Percentiles rank a stretch among this genome's conserved stretches.
Conservation (phyloP, 2,888 invertebrate species). For the Drosophila pseudotakahashii region DNA sequence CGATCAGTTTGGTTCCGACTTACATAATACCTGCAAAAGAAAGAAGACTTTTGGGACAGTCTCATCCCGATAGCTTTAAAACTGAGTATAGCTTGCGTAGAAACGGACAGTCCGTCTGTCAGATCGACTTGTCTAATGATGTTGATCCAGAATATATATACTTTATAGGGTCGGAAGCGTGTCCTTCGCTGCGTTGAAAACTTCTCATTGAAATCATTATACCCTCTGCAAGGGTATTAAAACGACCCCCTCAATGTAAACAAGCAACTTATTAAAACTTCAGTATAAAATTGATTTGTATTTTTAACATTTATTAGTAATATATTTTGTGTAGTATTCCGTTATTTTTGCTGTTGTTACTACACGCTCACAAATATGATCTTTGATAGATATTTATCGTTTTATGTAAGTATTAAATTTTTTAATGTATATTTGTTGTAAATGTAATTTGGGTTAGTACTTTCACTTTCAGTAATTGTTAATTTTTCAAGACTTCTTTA, state of each 20-base stretch:
- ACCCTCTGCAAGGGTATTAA: too few relatives aligned
- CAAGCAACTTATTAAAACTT: not conserved
- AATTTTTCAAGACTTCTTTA: constrained; percentile 7
- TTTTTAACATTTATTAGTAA: constrained; percentile 74
- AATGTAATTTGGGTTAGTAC: constrained; percentile 25
- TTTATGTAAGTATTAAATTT: constrained; percentile 16
- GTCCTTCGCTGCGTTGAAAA: too few relatives aligned
- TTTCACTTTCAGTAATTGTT: constrained; percentile 5
- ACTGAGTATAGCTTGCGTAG: too few relatives aligned
- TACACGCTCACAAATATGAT: constrained; percentile 73
- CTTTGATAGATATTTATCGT: constrained; percentile 40
- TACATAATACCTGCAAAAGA: too few relatives aligned
- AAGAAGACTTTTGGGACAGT: too few relatives aligned
- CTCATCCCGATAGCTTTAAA: too few relatives aligned
- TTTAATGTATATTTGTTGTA: constrained; percentile 26
- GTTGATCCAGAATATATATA: too few relatives aligned
- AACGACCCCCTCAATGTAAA: not conserved
- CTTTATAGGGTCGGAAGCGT: too few relatives aligned
- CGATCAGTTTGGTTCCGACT: too few relatives aligned
- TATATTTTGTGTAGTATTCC: constrained; percentile 61
- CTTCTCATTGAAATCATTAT: too few relatives aligned
- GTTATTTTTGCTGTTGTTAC: constrained; percentile 49
- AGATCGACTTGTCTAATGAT: too few relatives aligned
- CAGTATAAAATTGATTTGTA: constrained; percentile 48
- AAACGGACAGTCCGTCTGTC: too few relatives aligned